phyloP scores from a whole-genome alignment of 2,888 invertebrate species.

The Tanypteryx hageni region DNA sequence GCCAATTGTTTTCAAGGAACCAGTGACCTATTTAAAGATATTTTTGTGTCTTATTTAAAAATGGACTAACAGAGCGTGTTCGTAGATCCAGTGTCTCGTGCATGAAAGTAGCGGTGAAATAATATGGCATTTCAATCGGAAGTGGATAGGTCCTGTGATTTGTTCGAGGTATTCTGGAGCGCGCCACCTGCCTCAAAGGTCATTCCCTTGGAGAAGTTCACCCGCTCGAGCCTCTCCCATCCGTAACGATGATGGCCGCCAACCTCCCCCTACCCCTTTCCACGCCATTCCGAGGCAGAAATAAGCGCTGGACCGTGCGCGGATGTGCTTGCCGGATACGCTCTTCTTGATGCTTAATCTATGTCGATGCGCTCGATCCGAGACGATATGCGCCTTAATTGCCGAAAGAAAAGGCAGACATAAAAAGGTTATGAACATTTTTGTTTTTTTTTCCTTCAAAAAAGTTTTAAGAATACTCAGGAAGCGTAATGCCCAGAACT shows the following conservation, averaged over 20 bases:
- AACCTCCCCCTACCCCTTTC: conserved; percentile 4
- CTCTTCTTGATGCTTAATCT: conserved; percentile 11
- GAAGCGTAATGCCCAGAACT: no score
- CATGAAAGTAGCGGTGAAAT: conserved; percentile 24
- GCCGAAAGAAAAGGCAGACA: not conserved
- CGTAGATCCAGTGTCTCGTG: not conserved
- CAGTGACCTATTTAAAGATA: conserved; percentile 38
- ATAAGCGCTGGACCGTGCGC: conserved; percentile 41
- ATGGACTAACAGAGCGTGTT: conserved; percentile 8
- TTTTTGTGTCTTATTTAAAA: not conserved
- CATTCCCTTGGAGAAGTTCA: conserved; percentile 36
- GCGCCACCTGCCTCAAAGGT: conserved; percentile 44
- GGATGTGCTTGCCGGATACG: conserved; percentile 31
- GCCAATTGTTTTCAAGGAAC: conserved; percentile 4
- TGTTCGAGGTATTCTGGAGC: conserved; percentile 31
- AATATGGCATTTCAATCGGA: conserved; percentile 18
- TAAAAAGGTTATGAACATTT: no score
- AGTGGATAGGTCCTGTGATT: conserved; percentile 42
- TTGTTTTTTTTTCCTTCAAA: no score
- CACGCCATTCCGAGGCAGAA: conserved; percentile 9
- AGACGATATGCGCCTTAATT: conserved; percentile 8
- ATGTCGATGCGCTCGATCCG: conserved; percentile 6
- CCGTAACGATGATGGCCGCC: conserved; percentile 32
- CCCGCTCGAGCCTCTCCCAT: conserved; percentile 28
- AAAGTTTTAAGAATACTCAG: no score